phyloP scores from a whole-genome alignment of 2,113 vertebrate genomes.

The Oreotrochilus melanogaster region DNA sequence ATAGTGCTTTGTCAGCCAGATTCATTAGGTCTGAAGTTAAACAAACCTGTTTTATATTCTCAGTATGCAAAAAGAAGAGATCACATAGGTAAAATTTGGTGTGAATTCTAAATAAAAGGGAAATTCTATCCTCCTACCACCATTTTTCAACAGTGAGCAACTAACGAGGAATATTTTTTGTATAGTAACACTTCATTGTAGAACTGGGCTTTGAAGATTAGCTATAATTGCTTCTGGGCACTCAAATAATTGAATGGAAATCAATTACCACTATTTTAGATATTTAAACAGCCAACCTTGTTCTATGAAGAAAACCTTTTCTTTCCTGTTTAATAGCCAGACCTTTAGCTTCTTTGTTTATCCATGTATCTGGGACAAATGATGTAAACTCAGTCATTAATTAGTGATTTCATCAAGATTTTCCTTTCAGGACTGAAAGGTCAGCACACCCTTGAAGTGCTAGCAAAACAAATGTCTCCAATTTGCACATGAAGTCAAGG shows the following conservation, averaged over 20 bases:
- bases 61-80: neutral
- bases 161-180: neutral
- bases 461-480: conserved; percentile 23
- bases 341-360: conserved; percentile 42
- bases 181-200: conserved; percentile 7
- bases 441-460: conserved; percentile 40
- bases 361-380: conserved; percentile 13
- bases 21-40: neutral
- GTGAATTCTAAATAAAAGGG: neutral
- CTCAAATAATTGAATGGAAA: conserved; percentile 54
- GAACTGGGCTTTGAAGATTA: neutral
- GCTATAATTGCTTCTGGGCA: conserved; percentile 46
- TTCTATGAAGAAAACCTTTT: conserved; percentile 2
- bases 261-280: conserved; percentile 43
- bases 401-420: conserved; percentile 58
- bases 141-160: neutral
- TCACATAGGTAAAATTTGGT: neutral
- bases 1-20: neutral
- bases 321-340: conserved; percentile 48
- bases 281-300: neutral
- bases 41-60: neutral
- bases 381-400: conserved; percentile 46
- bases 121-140: conserved; percentile 12
- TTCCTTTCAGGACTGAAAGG: conserved; percentile 64
- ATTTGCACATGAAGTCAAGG: conserved; percentile 25